These are phyloP conservation scores for Cyclophora punctaria DNA, from an alignment of 2,888 invertebrate species.

Conservation along the genomic window DNA sequence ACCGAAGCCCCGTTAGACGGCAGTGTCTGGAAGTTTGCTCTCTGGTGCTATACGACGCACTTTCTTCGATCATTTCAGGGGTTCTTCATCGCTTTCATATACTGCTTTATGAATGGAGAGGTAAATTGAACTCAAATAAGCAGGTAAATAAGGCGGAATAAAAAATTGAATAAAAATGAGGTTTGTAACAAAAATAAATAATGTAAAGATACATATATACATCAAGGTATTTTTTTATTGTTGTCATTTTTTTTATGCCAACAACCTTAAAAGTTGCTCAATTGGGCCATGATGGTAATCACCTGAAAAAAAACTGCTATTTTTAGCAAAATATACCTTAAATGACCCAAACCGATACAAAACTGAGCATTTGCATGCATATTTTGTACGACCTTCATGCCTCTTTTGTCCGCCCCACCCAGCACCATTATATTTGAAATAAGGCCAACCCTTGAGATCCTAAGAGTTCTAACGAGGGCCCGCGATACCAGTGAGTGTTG, in stretches of 20 bases:
- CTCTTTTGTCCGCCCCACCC: constrained; percentile 7
- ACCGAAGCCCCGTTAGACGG: constrained; percentile 79
- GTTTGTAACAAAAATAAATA: no score
- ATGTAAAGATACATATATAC: no score
- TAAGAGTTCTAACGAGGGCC: constrained; percentile 6
- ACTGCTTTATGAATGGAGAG: constrained; percentile 90
- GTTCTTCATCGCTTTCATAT: constrained; percentile 84
- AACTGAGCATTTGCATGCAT: neutral
- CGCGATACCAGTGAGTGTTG: neutral
- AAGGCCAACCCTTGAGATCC: constrained; percentile 3
- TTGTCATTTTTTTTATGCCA: no score
- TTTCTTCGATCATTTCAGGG: constrained; percentile 91
- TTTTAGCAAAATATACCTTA: no score
- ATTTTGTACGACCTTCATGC: constrained; percentile 3
- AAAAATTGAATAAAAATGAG: no score
- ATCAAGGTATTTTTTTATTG: no score
- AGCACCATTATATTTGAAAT: constrained; percentile 11
- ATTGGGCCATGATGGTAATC: no score
- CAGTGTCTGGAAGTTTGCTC: constrained; percentile 80
- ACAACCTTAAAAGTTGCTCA: no score
- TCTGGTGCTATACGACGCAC: constrained; percentile 87
- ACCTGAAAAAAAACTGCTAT: no score
- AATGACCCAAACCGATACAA: no score
- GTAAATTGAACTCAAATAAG: constrained; percentile 54
- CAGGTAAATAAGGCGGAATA: no score